Conservation (phyloP, 2,797 vertebrate genomes). For the Margarornis squamiger region DNA sequence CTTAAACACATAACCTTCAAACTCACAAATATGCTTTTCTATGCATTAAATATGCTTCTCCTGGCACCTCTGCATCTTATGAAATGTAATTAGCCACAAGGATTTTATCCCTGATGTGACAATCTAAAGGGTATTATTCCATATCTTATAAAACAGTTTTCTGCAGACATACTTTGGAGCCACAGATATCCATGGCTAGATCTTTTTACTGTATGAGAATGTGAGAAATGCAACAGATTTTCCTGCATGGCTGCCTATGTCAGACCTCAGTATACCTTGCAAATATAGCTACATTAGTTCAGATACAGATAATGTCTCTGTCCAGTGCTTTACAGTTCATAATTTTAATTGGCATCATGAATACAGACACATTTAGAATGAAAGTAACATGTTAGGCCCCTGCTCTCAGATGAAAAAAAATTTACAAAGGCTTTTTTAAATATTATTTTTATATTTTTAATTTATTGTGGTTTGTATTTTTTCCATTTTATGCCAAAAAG, state of each 20-base stretch:
- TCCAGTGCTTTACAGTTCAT: background rate
- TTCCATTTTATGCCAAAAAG: background rate
- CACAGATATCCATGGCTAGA: background rate
- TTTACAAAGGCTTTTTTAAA: background rate
- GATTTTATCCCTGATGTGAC: background rate
- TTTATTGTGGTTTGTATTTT: background rate
- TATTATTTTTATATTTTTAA: background rate
- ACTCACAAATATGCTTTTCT: background rate
- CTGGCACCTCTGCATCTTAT: background rate
- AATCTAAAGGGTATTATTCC: background rate
- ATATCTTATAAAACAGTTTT: background rate
- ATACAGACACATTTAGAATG: background rate
- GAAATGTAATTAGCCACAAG: background rate
- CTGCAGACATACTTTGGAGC: background rate
- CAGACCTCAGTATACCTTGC: background rate
- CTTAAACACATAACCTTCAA: background rate
- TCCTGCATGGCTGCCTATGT: background rate
- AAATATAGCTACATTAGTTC: background rate
- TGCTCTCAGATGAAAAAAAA: background rate
- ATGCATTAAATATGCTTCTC: background rate
- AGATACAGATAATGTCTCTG: background rate
- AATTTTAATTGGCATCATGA: background rate
- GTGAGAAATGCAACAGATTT: background rate
- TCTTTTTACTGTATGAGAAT: background rate
- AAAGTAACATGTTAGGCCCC: background rate